A percentile compares a stretch with the other conserved stretches of the same genome.
These are phyloP conservation scores for Poeciliopsis turneri DNA, from an alignment of 2,797 vertebrate species.

Conservation along the genomic window DNA sequence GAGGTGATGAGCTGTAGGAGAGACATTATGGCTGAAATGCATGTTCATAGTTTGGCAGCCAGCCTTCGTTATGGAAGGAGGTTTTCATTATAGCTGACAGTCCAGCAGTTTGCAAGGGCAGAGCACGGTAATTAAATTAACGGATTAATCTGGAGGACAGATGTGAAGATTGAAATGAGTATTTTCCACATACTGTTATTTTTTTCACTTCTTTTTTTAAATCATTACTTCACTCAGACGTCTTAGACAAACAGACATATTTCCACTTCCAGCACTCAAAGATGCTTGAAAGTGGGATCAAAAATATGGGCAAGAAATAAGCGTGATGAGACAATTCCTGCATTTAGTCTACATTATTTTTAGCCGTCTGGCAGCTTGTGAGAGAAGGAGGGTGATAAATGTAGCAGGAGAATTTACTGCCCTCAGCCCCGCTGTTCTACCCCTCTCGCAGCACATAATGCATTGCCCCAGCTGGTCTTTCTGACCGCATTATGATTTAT, in stretches of 20 bases:
- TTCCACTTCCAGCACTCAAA: conserved; percentile 20
- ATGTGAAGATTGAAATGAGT: conserved; percentile 35
- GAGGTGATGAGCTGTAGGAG: conserved; percentile 44
- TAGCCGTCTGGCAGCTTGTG: conserved; percentile 51
- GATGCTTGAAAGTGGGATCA: conserved; percentile 7
- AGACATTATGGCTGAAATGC: conserved; percentile 56
- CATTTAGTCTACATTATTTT: conserved; percentile 61
- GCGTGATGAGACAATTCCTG: conserved; percentile 53
- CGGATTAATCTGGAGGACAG: conserved; percentile 48
- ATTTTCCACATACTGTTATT: conserved; percentile 19
- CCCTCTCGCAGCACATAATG: conserved; percentile 61
- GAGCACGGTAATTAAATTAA: conserved; percentile 42
- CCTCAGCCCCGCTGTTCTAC: conserved; percentile 61
- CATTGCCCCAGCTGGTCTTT: conserved; percentile 63
- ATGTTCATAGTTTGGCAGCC: conserved; percentile 62
- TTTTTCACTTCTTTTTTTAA: conserved; percentile 14
- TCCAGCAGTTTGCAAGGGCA: conserved; percentile 48
- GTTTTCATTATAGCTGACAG: conserved; percentile 62
- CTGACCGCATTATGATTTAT: conserved; percentile 53
- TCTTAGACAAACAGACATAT: background rate
- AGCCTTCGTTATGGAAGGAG: conserved; percentile 49
- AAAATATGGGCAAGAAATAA: conserved; percentile 49
- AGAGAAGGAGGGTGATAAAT: conserved; percentile 56
- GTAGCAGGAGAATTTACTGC: conserved; percentile 67
- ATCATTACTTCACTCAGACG: conserved; percentile 23